Percentiles rank a stretch among this genome's conserved stretches.
These are phyloP conservation scores for Hydrolagus colliei DNA, from an alignment of 2,797 vertebrate species.

Conservation along the genomic window DNA sequence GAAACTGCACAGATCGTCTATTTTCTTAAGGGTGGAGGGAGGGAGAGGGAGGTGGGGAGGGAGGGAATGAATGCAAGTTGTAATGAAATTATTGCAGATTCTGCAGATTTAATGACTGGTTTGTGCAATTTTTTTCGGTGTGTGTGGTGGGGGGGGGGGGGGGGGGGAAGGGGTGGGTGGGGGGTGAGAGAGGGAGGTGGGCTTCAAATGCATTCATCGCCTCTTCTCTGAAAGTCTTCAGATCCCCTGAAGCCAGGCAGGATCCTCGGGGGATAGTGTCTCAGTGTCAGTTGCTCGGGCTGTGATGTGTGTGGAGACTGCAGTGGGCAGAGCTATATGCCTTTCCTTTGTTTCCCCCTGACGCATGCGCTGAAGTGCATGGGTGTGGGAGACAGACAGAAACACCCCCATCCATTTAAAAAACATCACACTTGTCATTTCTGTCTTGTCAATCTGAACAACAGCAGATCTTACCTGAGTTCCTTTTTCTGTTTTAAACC, in stretches of 20 bases:
- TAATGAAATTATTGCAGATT: background rate
- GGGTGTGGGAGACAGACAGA: constrained; percentile 7
- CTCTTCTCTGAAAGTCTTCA: background rate
- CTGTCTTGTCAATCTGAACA: background rate
- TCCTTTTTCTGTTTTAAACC: background rate
- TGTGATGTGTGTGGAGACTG: background rate
- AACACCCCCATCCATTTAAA: background rate
- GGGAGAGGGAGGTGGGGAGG: too few species aligned
- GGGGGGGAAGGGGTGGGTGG: too few species aligned
- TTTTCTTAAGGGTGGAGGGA: background rate
- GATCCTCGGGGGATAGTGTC: too few species aligned
- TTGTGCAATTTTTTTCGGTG: background rate
- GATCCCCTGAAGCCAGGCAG: too few species aligned
- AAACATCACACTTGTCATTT: background rate
- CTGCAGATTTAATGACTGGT: background rate
- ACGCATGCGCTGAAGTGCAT: constrained; percentile 19
- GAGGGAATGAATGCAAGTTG: background rate
- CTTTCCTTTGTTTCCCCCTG: constrained; percentile 20
- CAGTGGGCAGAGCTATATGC: background rate
- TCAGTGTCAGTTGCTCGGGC: background rate
- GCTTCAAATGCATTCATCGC: background rate
- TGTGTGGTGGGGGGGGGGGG: too few species aligned
- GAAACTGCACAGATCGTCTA: background rate
- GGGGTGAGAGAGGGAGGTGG: too few species aligned
- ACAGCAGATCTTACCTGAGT: background rate